These are phyloP conservation scores for Eupleurogrammus muticus DNA, from an alignment of 2,797 vertebrate genomes.

Conservation along the genomic window DNA sequence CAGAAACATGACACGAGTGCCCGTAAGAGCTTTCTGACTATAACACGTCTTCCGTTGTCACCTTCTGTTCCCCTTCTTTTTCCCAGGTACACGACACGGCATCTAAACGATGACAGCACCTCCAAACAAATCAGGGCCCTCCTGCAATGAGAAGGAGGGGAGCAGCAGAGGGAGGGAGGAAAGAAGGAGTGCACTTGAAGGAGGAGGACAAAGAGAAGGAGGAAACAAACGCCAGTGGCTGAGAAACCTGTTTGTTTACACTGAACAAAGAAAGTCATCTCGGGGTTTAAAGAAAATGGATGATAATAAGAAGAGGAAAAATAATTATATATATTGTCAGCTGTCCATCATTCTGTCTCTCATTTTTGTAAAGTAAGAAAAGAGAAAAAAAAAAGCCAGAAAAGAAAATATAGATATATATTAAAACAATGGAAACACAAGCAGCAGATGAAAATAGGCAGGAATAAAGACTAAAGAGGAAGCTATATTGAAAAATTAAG, in stretches of 20 bases:
- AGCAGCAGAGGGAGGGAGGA: conserved; percentile 30
- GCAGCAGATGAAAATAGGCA: conserved; percentile 72
- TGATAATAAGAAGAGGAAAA: conserved; percentile 77
- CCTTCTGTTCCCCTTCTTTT: not conserved
- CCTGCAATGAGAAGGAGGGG: conserved; percentile 86
- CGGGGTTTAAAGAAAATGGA: conserved; percentile 76
- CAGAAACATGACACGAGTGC: not conserved
- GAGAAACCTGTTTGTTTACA: conserved; percentile 73
- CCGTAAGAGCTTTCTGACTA: not conserved
- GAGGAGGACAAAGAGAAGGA: conserved; percentile 57
- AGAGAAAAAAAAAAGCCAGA: conserved; percentile 71
- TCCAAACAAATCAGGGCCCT: conserved; percentile 95
- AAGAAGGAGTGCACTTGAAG: conserved; percentile 55
- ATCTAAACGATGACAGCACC: conserved; percentile 94
- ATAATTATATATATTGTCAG: conserved; percentile 88
- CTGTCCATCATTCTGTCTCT: conserved; percentile 87
- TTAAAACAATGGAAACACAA: conserved; percentile 77
- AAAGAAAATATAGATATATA: conserved; percentile 85
- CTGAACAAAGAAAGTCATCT: conserved; percentile 73
- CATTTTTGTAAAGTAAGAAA: conserved; percentile 89
- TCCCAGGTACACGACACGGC: conserved; percentile 91
- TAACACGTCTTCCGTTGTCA: not conserved
- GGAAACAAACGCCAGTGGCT: conserved; percentile 67
- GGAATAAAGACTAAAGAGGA: conserved; percentile 63
- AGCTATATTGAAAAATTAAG: conserved; percentile 79